phyloP scores from a whole-genome alignment of 2,113 vertebrate species.

The Caranx ignobilis region DNA sequence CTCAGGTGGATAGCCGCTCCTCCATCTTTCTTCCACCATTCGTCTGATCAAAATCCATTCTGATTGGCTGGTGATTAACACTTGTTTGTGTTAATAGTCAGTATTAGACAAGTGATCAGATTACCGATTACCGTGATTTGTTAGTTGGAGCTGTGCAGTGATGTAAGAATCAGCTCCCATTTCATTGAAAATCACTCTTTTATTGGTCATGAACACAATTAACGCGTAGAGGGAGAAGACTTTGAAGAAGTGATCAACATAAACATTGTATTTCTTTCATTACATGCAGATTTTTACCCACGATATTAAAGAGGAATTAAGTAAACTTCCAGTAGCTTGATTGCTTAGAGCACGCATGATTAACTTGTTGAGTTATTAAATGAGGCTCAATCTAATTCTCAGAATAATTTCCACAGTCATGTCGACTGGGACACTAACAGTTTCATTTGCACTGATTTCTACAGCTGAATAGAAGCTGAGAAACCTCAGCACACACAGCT shows the following conservation, averaged over 20 bases:
- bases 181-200: not conserved
- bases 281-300: constrained; percentile 41
- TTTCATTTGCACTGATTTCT: constrained; percentile 44
- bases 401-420: constrained; percentile 24
- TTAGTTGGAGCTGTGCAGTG: constrained; percentile 17
- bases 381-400: constrained; percentile 29
- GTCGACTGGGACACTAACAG: constrained; percentile 30
- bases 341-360: constrained; percentile 46
- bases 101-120: constrained; percentile 60
- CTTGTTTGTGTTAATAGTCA: constrained; percentile 74
- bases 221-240: not conserved
- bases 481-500: constrained; percentile 24
- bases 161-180: constrained; percentile 18
- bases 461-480: constrained; percentile 39
- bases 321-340: constrained; percentile 26
- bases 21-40: constrained; percentile 70
- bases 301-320: constrained; percentile 22
- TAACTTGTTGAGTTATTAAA: constrained; percentile 58
- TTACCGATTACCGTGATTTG: constrained; percentile 40
- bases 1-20: constrained; percentile 72
- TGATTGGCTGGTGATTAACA: constrained; percentile 80
- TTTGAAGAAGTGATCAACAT: constrained; percentile 28
- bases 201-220: constrained; percentile 3
- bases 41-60: constrained; percentile 80
- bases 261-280: constrained; percentile 45